Percentiles rank a stretch among this genome's conserved stretches.
Conservation (phyloP, 2,113 vertebrate species). For the Brachypteracias leptosomus region DNA sequence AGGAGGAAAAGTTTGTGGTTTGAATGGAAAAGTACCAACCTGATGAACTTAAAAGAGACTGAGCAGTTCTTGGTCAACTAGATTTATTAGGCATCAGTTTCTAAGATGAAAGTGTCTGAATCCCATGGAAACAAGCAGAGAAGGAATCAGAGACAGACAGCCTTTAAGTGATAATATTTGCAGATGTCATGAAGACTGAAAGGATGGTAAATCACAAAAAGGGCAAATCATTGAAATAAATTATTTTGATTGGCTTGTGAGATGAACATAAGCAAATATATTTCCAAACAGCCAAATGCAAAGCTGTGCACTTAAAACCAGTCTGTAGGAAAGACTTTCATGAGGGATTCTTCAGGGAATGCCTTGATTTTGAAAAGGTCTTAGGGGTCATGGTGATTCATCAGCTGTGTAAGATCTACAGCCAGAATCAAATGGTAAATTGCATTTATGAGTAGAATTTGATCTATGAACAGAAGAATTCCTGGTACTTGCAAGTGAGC, state of each 20-base stretch:
- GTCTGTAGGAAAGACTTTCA: background rate
- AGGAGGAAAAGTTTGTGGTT: background rate
- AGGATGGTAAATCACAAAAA: background rate
- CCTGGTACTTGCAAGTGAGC: background rate
- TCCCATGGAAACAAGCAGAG: slow-evolving; percentile 16
- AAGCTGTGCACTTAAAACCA: background rate
- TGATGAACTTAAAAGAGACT: background rate
- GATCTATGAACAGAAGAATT: background rate
- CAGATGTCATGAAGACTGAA: background rate
- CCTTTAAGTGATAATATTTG: background rate
- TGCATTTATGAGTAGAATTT: background rate
- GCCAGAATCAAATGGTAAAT: background rate
- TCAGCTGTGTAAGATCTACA: background rate
- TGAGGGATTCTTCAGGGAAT: background rate
- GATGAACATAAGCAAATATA: background rate
- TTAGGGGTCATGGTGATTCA: background rate
- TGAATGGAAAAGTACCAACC: background rate
- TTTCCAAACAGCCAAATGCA: background rate
- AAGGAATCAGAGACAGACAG: background rate
- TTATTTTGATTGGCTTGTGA: background rate
- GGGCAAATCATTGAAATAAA: background rate
- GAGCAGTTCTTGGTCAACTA: background rate
- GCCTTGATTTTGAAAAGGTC: background rate
- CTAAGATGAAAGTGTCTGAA: background rate
- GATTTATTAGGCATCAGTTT: background rate